Evolutionary conservation across 2,888 invertebrate species (phyloP).

Genomic region (Arrhopalites spinosus): DNA sequence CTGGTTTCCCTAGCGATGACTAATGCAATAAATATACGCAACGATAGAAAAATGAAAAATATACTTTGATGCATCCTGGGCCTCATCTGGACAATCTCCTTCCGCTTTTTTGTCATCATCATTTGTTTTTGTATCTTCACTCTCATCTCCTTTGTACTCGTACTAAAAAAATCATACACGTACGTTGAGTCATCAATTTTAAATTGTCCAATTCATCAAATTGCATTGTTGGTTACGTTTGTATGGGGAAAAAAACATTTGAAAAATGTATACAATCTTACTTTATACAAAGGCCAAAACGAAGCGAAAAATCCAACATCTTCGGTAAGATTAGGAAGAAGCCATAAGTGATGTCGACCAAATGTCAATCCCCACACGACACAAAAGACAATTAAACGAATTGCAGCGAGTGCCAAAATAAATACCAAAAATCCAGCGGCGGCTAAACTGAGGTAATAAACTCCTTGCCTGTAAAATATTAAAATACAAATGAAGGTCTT

Average conservation of each 20-base stretch:
- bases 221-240: not conserved
- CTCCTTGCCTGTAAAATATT: slow-evolving; percentile 72
- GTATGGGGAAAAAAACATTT: not conserved
- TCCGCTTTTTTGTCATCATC: slow-evolving; percentile 7
- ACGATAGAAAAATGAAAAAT: not conserved
- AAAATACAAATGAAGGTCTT: not conserved
- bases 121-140: slow-evolving; percentile 31
- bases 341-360: slow-evolving; percentile 93
- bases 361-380: slow-evolving; percentile 84
- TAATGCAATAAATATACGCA: not conserved
- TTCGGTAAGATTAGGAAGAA: slow-evolving; percentile 98
- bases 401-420: slow-evolving; percentile 85
- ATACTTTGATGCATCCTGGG: not conserved
- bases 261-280: slow-evolving; percentile 59
- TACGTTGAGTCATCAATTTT: too few relatives aligned
- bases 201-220: too few relatives aligned
- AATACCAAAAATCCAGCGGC: slow-evolving; percentile 94
- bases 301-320: slow-evolving; percentile 99
- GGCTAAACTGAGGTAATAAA: slow-evolving; percentile 94
- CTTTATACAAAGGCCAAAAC: slow-evolving; percentile 95
- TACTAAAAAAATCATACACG: slow-evolving; percentile 64
- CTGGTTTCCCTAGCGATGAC: too few relatives aligned
- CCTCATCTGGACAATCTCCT: not conserved
- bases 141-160: slow-evolving; percentile 72
- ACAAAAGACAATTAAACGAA: slow-evolving; percentile 90